Percentiles rank a stretch among this genome's conserved stretches.
phyloP scores from a whole-genome alignment of 2,113 vertebrate genomes.

The Corynorhinus townsendii region DNA sequence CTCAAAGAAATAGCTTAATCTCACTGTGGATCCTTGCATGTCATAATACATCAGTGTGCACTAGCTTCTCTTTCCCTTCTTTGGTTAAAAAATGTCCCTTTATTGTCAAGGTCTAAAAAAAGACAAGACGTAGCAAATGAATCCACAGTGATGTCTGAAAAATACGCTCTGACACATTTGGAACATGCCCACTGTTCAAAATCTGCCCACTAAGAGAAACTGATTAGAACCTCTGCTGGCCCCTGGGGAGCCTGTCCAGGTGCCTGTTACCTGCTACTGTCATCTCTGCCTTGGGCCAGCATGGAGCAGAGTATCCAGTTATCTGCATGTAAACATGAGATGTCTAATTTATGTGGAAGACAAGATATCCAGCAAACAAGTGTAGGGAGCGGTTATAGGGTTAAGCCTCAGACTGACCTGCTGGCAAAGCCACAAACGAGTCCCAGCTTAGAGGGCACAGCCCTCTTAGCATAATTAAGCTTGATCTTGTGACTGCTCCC shows the following conservation, averaged over 20 bases:
- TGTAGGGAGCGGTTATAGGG: too few species aligned
- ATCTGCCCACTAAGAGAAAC: constrained; percentile 57
- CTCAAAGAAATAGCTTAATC: constrained; percentile 60
- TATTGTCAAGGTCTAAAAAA: constrained; percentile 67
- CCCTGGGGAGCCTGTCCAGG: constrained; percentile 30
- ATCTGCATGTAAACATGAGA: neutral
- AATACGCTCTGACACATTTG: constrained; percentile 72
- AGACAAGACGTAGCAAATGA: constrained; percentile 60
- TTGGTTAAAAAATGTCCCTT: constrained; percentile 65
- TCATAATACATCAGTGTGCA: constrained; percentile 56
- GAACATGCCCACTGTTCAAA: constrained; percentile 71
- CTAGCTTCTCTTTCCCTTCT: constrained; percentile 31
- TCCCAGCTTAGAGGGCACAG: too few species aligned
- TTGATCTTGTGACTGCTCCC: too few species aligned
- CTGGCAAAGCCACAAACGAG: too few species aligned
- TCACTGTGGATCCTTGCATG: constrained; percentile 28
- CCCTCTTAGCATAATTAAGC: too few species aligned
- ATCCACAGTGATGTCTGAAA: constrained; percentile 71
- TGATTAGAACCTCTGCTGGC: constrained; percentile 48
- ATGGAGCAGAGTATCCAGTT: neutral
- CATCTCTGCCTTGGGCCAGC: constrained; percentile 40
- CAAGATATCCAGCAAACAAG: neutral
- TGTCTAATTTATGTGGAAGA: neutral
- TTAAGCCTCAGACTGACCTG: too few species aligned
- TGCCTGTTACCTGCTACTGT: constrained; percentile 56